Base-by-base conservation (phyloP, 2,888 invertebrate species). In the Agrotis clavis region DNA sequence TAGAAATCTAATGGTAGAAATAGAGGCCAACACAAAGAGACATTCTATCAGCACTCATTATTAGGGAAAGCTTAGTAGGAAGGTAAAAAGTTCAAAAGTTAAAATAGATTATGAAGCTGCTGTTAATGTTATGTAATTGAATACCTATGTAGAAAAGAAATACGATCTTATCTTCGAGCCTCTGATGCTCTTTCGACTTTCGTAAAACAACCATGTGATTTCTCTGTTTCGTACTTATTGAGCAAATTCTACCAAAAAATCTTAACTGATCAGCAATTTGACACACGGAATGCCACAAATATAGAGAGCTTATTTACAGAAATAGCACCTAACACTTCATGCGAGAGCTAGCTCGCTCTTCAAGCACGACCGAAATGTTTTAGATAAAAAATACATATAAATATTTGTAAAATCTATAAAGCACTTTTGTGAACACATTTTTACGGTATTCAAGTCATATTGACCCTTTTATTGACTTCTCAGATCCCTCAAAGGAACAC, bases 401-500 rank as follows among this genome's bases (percentile, higher is more conserved):
- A 57, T 70, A 70, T 69, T 53, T 48, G 7, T 56, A 14, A 25
- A 30, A 50, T 57, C 11, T 16, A 45, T 45, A 56, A 30, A 30
- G 48, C 45, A 72, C 16, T 1, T n/a, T 19, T 50, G 5, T 19
- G 56, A 68, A 70, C 48, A 57, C 25, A 41, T 25, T 41, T 50
- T 50, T 11, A 41, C 53, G 18, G 14, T 35, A 6, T 21, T 41
- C 6, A 25, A 16, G 9, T 13, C 16, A 7, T 3, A 25, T 11
- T 21, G 9, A 19, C 14, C 14, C 18, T 45, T 51, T n/a, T 11
- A 21, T 21, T n/a, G 21, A n/a, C 11, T 19, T 21, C 7, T 57
- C 35, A 35, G 7, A 35, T 35, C 41, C 35, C 35, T 35, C 35
- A 35, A 41, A 41, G 1, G 11, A 41, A 41, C 41, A 41, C 41